A percentile compares a stretch with the other conserved stretches of the same genome.
Evolutionary conservation across 1,140 invertebrate species (phyloP).

Genomic region (Diabrotica undecimpunctata): DNA sequence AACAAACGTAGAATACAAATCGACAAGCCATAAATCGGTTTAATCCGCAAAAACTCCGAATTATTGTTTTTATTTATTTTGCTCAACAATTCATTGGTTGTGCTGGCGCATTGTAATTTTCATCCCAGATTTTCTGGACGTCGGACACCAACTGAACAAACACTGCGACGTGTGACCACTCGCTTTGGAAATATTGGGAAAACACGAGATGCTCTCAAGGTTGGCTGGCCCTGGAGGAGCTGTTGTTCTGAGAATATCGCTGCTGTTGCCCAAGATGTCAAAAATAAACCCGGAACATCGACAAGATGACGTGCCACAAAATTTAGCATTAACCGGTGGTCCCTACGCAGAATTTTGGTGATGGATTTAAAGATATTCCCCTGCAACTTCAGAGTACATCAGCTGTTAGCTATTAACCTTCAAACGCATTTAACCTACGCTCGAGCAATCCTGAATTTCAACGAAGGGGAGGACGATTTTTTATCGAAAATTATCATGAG

Average conservation of each 20-base stretch:
- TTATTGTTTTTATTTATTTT: neutral
- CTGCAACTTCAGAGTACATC: neutral
- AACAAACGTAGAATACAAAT: neutral
- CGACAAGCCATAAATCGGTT: neutral
- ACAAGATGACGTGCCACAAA: neutral
- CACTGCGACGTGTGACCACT: constrained; percentile 4
- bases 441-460: neutral
- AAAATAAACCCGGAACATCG: neutral
- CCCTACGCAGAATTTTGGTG: neutral
- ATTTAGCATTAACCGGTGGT: neutral
- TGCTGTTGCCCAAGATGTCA: neutral
- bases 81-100: neutral
- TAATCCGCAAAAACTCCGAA: neutral
- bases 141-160: constrained; percentile 11
- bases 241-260: neutral
- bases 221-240: neutral
- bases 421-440: constrained; percentile 4
- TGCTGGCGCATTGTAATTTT: constrained; percentile 12
- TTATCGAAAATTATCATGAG: neutral
- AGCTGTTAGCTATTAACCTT: neutral
- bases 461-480: too few species aligned
- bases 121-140: constrained; percentile 8
- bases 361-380: too few species aligned
- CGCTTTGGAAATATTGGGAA: neutral
- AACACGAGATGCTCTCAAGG: neutral